A percentile compares a stretch with the other conserved stretches of the same genome.
Conservation (phyloP, 2,113 vertebrate species). For the Scopus umbretta region DNA sequence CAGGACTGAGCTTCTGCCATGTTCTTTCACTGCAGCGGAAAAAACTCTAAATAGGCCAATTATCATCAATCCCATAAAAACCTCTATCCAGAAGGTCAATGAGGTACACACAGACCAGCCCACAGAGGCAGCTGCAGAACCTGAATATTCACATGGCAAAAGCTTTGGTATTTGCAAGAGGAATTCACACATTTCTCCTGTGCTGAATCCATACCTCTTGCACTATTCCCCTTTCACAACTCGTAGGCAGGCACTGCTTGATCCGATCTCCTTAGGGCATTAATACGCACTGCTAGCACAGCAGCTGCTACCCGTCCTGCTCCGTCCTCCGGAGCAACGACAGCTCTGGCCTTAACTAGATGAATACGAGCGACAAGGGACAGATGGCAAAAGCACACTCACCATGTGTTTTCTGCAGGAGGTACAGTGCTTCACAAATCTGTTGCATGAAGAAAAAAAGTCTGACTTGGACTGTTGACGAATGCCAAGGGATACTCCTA, state of each 20-base stretch:
- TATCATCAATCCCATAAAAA: not conserved
- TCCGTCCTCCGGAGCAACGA: rapidly evolving
- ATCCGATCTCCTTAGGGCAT: not conserved
- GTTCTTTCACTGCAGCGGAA: not conserved
- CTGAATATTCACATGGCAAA: not conserved
- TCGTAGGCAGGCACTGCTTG: not conserved
- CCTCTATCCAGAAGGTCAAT: not conserved
- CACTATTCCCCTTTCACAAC: not conserved
- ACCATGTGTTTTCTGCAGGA: not conserved
- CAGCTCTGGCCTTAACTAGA: not conserved
- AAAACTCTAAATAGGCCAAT: not conserved
- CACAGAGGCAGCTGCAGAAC: not conserved
- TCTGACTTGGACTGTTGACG: not conserved
- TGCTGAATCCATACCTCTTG: not conserved
- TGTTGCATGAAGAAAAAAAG: not conserved
- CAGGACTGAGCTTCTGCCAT: not conserved
- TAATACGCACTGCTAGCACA: not conserved
- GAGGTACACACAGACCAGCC: not conserved
- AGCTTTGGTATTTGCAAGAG: not conserved
- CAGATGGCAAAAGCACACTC: slow-evolving; percentile 1
- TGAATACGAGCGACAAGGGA: not conserved
- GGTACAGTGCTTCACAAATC: not conserved
- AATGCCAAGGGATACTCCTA: not conserved
- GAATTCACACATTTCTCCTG: not conserved
- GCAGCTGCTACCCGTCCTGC: not conserved